Evolutionary conservation across 2,113 vertebrate genomes (phyloP).

Genomic region (Azemiops feae): DNA sequence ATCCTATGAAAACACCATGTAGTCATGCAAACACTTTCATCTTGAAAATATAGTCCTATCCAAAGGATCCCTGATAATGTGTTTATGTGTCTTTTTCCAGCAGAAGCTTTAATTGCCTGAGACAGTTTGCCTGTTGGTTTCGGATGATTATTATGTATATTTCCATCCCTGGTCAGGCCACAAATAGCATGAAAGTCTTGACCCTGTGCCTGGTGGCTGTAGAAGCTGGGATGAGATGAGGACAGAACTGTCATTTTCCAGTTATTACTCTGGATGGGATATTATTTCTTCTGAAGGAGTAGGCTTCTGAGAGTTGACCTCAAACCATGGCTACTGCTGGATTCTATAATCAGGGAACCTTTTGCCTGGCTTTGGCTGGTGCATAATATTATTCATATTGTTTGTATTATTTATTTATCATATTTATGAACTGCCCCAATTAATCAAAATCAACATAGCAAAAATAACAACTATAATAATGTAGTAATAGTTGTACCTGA

Average conservation of each 20-base stretch:
- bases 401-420: not conserved
- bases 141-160: not conserved
- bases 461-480: not conserved
- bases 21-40: not conserved
- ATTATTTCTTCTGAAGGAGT: not conserved
- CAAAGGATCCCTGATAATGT: not conserved
- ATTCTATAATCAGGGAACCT: not conserved
- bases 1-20: not conserved
- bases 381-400: not conserved
- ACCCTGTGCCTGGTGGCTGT: not conserved
- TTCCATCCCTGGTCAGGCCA: not conserved
- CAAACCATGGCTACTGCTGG: not conserved
- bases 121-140: not conserved
- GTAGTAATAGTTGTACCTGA: not conserved
- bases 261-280: not conserved
- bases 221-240: not conserved
- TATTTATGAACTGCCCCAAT: not conserved
- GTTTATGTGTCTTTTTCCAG: not conserved
- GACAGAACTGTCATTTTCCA: not conserved
- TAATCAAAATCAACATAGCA: not conserved
- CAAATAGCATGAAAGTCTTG: not conserved
- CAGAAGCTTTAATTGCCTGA: not conserved
- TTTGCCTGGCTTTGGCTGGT: not conserved
- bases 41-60: not conserved
- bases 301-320: not conserved